Percentiles rank a stretch among this genome's conserved stretches.
phyloP scores from a whole-genome alignment of 1,140 invertebrate species.

The Eurosta solidaginis region DNA sequence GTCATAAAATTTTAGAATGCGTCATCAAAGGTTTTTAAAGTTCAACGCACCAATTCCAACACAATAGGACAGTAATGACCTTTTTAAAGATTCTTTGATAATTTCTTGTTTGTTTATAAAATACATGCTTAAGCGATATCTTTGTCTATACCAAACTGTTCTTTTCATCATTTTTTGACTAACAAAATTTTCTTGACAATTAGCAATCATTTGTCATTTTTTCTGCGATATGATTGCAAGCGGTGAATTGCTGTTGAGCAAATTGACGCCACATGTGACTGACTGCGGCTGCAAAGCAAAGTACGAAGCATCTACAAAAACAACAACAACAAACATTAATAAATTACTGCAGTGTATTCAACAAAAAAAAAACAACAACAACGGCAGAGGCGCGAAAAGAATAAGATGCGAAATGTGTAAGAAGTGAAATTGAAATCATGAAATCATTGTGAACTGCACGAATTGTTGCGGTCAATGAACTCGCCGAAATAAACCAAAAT shows the following conservation, averaged over 20 bases:
- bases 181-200: conserved; percentile 19
- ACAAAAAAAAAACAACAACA: background rate
- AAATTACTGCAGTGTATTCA: background rate
- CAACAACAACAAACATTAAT: background rate
- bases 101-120: background rate
- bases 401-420: conserved; percentile 2
- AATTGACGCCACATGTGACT: conserved; percentile 12
- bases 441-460: conserved; percentile 25
- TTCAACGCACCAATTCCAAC: background rate
- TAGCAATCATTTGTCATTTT: conserved; percentile 23
- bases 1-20: background rate
- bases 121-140: background rate
- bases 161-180: background rate
- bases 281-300: background rate
- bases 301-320: background rate
- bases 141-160: background rate
- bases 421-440: conserved; percentile 28
- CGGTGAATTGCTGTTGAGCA: background rate
- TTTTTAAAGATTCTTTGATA: background rate
- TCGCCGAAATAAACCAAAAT: conserved; percentile 1
- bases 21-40: background rate
- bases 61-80: background rate
- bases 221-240: background rate
- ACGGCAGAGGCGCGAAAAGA: background rate
- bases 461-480: conserved; percentile 9